Conservation (phyloP, 2,888 invertebrate genomes). For the Phengaris alcon region DNA sequence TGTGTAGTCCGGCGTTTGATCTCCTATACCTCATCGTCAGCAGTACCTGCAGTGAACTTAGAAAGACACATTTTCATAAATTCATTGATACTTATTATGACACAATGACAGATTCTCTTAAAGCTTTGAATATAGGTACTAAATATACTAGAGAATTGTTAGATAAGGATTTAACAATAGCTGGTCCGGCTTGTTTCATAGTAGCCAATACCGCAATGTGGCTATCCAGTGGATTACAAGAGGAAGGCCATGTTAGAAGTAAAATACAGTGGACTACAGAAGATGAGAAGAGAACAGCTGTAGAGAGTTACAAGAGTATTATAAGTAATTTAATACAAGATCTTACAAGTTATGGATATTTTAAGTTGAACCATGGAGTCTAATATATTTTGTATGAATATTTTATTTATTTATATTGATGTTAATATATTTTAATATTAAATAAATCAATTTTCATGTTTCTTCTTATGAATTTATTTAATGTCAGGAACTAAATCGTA, state of each 20-base stretch:
- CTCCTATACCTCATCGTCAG: slow-evolving; percentile 59
- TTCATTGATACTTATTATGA: slow-evolving; percentile 56
- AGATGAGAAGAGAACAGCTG: slow-evolving; percentile 52
- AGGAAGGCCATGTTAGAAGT: slow-evolving; percentile 67
- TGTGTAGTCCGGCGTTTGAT: slow-evolving; percentile 63
- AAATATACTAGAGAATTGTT: slow-evolving; percentile 55
- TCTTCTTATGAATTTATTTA: not conserved
- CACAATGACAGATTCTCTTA: slow-evolving; percentile 48
- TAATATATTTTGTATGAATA: not conserved
- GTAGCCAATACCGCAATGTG: slow-evolving; percentile 67
- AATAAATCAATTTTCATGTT: too few relatives aligned
- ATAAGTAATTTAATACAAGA: slow-evolving; percentile 60
- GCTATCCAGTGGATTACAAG: slow-evolving; percentile 62
- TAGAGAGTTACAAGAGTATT: slow-evolving; percentile 50
- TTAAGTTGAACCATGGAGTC: slow-evolving; percentile 29
- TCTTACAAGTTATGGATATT: slow-evolving; percentile 53
- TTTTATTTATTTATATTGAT: not conserved
- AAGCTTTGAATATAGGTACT: slow-evolving; percentile 41
- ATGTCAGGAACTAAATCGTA: not conserved
- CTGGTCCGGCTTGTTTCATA: slow-evolving; percentile 62
- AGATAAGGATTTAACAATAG: slow-evolving; percentile 54
- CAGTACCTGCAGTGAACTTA: slow-evolving; percentile 53
- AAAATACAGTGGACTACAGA: slow-evolving; percentile 50
- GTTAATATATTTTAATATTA: not conserved
- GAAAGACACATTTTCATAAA: slow-evolving; percentile 47